Percentiles rank a stretch among this genome's conserved stretches.
These are phyloP conservation scores for Ephialtes manifestator DNA, from an alignment of 2,888 invertebrate species.

Conservation along the genomic window DNA sequence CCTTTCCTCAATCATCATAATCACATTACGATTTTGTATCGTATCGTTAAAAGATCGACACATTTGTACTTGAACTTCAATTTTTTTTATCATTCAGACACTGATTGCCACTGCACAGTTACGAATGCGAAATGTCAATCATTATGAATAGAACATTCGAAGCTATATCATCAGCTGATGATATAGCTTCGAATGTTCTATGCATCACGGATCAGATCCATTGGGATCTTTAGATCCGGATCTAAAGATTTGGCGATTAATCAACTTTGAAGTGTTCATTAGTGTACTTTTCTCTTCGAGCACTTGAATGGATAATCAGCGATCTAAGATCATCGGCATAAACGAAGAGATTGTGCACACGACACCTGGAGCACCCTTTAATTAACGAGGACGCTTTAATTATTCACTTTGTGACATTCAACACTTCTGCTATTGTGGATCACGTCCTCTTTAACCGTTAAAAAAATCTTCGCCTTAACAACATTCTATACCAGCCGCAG, in stretches of 20 bases:
- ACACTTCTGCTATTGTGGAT: background rate
- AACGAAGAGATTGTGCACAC: constrained; percentile 6
- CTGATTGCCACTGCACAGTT: background rate
- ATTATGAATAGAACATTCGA: background rate
- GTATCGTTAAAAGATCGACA: background rate
- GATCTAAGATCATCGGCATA: background rate
- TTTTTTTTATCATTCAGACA: background rate
- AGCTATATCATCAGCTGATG: background rate
- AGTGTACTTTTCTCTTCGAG: background rate
- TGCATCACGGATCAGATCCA: background rate
- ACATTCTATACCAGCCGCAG: background rate
- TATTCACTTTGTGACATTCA: constrained; percentile 61
- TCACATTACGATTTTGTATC: background rate
- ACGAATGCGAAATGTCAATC: background rate
- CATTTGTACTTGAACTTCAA: background rate
- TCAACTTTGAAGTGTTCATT: constrained; percentile 13
- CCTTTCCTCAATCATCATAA: background rate
- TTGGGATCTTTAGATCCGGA: background rate
- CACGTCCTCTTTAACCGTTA: background rate
- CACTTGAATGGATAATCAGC: constrained; percentile 4
- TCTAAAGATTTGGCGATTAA: background rate
- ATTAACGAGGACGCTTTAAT: constrained; percentile 53
- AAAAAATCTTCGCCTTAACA: background rate
- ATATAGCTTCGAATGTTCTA: too few species aligned
- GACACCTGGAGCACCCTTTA: background rate